Evolutionary conservation across 2,888 invertebrate genomes (phyloP).

Genomic region (Therioaphis trifolii): DNA sequence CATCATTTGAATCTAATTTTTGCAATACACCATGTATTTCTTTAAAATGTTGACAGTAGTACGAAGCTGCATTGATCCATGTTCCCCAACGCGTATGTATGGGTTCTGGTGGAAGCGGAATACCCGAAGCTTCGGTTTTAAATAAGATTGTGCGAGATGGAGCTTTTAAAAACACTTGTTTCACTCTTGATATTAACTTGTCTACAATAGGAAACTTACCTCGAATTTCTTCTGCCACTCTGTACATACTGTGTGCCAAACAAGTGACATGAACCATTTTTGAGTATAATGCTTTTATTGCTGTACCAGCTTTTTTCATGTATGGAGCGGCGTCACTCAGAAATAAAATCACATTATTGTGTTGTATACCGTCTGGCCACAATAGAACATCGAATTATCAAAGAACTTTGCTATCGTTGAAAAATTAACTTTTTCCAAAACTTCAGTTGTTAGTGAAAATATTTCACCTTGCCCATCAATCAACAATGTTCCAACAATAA

Average conservation of each 20-base stretch:
- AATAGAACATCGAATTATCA: slow-evolving; percentile 38
- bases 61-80: slow-evolving; percentile 67
- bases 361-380: slow-evolving; percentile 23
- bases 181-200: slow-evolving; percentile 65
- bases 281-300: not conserved
- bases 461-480: not conserved
- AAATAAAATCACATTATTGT: slow-evolving; percentile 16
- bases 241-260: too few species aligned
- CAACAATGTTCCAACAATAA: not conserved
- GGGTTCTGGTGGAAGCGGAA: slow-evolving; percentile 67
- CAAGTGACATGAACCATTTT: not conserved
- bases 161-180: slow-evolving; percentile 67
- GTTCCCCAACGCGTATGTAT: slow-evolving; percentile 67
- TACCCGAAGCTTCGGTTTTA: slow-evolving; percentile 66
- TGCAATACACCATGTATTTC: slow-evolving; percentile 50
- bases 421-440: slow-evolving; percentile 37
- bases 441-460: slow-evolving; percentile 9
- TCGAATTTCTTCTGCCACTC: slow-evolving; percentile 58
- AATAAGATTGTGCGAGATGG: slow-evolving; percentile 66
- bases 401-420: slow-evolving; percentile 8
- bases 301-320: slow-evolving; percentile 3
- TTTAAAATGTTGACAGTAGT: slow-evolving; percentile 66
- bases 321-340: too few species aligned
- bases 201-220: slow-evolving; percentile 64
- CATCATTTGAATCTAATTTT: not conserved